A percentile compares a stretch with the other conserved stretches of the same genome.
Conservation (phyloP, 1,140 invertebrate species). For the Megalopta genalis region DNA sequence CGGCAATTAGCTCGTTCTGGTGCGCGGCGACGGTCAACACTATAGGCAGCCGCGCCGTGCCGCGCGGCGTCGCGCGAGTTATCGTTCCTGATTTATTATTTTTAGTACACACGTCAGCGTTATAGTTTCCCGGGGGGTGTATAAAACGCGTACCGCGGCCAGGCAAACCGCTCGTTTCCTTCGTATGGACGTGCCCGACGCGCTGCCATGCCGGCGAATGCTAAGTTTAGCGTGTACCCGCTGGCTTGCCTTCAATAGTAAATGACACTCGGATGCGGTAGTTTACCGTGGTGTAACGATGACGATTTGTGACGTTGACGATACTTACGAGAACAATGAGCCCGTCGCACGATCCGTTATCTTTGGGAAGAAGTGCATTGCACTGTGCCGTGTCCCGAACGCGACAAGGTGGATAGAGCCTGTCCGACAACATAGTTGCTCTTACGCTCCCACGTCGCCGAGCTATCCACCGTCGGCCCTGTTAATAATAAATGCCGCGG, state of each 20-base stretch:
- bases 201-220: constrained; percentile 40
- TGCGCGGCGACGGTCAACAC: not conserved
- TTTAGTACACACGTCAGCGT: constrained; percentile 57
- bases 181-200: constrained; percentile 35
- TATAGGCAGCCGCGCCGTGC: not conserved
- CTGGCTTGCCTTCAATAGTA: constrained; percentile 62
- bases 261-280: constrained; percentile 67
- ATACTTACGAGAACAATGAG: constrained; percentile 62
- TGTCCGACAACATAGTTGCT: too few relatives aligned
- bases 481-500: too few relatives aligned
- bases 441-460: too few relatives aligned
- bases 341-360: constrained; percentile 43
- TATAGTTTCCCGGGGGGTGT: constrained; percentile 43
- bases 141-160: constrained; percentile 26
- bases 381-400: not conserved
- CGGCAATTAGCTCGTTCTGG: not conserved
- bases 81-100: constrained; percentile 55
- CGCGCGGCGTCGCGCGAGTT: not conserved
- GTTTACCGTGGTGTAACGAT: constrained; percentile 63
- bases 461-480: too few relatives aligned
- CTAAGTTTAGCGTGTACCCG: constrained; percentile 63
- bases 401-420: not conserved
- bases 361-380: constrained; percentile 41
- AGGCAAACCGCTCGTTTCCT: constrained; percentile 55
- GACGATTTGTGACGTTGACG: constrained; percentile 61